Conservation (phyloP, 2,113 vertebrate genomes). For the Nycticebus coucang region DNA sequence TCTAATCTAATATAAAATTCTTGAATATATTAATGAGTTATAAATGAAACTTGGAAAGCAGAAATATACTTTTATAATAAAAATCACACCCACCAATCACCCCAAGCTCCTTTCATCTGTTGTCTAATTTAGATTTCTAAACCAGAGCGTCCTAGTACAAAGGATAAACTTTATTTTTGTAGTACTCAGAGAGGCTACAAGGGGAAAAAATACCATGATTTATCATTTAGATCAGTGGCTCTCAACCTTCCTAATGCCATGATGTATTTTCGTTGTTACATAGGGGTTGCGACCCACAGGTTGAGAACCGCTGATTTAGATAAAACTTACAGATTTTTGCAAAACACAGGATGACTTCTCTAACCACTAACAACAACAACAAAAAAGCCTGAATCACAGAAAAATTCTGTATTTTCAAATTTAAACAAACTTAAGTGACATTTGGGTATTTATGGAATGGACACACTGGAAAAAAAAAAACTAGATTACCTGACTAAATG, state of each 20-base stretch:
- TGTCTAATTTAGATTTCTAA: slow-evolving; percentile 15
- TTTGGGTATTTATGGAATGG: neutral
- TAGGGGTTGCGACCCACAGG: too few species aligned
- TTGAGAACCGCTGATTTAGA: too few species aligned
- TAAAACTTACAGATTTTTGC: neutral
- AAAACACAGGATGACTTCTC: neutral
- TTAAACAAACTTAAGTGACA: neutral
- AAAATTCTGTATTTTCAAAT: neutral
- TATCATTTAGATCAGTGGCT: neutral
- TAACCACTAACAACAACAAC: neutral
- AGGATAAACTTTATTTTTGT: neutral
- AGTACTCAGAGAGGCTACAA: neutral
- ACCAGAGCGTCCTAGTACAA: neutral
- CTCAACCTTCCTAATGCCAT: too few species aligned
- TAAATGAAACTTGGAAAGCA: neutral
- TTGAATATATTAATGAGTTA: neutral
- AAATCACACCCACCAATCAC: neutral
- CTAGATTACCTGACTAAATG: neutral
- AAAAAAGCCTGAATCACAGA: neutral
- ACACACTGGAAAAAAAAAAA: neutral
- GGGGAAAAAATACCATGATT: neutral
- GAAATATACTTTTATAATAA: slow-evolving; percentile 18
- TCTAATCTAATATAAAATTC: neutral
- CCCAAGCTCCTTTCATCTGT: neutral
- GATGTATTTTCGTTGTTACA: too few species aligned